These are phyloP conservation scores for Amiota minor DNA, from an alignment of 2,888 invertebrate species.

Conservation along the genomic window DNA sequence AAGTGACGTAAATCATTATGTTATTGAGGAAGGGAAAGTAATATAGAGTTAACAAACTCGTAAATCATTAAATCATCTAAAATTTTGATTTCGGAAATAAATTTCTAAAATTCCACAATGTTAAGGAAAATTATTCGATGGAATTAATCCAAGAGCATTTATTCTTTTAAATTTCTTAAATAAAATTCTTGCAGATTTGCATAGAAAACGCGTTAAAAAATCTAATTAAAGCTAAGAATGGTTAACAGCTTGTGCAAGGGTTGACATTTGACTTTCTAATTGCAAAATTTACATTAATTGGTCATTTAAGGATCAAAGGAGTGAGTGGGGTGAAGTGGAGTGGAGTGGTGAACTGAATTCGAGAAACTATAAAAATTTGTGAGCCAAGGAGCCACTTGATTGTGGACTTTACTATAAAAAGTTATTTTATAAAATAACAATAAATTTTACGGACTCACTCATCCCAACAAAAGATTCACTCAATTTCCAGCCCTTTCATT, in stretches of 20 bases:
- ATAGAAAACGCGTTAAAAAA: slow-evolving; percentile 21
- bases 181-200: slow-evolving; percentile 6
- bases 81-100: neutral
- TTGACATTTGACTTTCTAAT: slow-evolving; percentile 40
- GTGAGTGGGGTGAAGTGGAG: no score
- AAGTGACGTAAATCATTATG: slow-evolving; percentile 12
- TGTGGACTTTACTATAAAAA: neutral
- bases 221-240: slow-evolving; percentile 1
- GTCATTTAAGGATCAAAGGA: slow-evolving; percentile 41
- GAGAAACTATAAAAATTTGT: slow-evolving; percentile 36
- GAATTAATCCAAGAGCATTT: neutral
- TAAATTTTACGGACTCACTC: no score
- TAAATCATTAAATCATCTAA: slow-evolving; percentile 9
- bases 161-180: neutral
- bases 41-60: neutral
- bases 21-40: neutral
- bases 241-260: slow-evolving; percentile 38
- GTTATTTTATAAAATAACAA: neutral
- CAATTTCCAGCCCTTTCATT: no score
- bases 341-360: no score
- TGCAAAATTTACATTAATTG: slow-evolving; percentile 60
- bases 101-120: neutral
- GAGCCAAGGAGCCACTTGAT: neutral
- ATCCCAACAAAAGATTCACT: no score
- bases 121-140: neutral